Percentiles rank a stretch among this genome's conserved stretches.
phyloP scores from a whole-genome alignment of 2,888 invertebrate genomes.

The Acanthococcus lagerstroemiae region DNA sequence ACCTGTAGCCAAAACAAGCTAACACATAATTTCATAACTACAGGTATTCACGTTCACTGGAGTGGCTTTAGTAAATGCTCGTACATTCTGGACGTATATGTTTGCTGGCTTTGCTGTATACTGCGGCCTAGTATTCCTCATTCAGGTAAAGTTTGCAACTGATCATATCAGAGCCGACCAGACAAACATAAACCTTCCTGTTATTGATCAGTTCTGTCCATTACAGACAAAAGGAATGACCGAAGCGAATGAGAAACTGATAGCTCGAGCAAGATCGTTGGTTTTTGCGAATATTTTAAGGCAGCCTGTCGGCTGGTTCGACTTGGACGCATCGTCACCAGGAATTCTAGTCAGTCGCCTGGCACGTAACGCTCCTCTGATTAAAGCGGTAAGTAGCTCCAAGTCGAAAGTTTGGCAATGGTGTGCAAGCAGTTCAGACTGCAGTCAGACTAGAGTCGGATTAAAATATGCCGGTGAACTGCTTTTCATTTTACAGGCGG shows the following conservation, averaged over 20 bases:
- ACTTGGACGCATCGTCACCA: conserved; percentile 40
- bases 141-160: conserved; percentile 39
- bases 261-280: conserved; percentile 40
- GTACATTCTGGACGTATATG: conserved; percentile 39
- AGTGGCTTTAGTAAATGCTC: conserved; percentile 7
- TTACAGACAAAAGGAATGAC: conserved; percentile 36
- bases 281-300: conserved; percentile 43
- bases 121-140: conserved; percentile 42
- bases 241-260: conserved; percentile 39
- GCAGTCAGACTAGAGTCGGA: too few relatives aligned
- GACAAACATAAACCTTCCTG: neutral
- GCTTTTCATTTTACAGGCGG: conserved; percentile 39
- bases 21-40: neutral
- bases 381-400: conserved; percentile 39
- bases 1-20: too few relatives aligned
- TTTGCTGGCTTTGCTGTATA: conserved; percentile 44
- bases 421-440: too few relatives aligned
- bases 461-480: too few relatives aligned
- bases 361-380: conserved; percentile 43
- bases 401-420: neutral
- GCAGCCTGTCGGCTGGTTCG: conserved; percentile 44
- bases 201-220: neutral
- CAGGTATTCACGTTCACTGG: conserved; percentile 30
- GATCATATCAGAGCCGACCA: neutral
- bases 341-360: conserved; percentile 42